Conservation (phyloP, 2,113 vertebrate species). For the Actenoides hombroni region DNA sequence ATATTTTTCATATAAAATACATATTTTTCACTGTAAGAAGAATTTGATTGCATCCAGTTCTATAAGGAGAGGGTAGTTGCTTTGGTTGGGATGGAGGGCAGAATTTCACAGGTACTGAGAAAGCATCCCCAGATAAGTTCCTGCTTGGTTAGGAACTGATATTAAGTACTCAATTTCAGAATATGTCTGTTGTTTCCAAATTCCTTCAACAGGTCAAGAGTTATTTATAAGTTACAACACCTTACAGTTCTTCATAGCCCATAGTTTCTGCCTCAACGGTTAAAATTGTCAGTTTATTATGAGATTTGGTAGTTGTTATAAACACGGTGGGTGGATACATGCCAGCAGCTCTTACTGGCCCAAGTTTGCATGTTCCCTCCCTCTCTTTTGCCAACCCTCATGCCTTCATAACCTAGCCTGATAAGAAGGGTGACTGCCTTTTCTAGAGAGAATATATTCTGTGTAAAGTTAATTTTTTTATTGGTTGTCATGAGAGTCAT, state of each 20-base stretch:
- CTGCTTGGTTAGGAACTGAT: neutral
- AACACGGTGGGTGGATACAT: neutral
- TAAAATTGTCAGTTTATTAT: neutral
- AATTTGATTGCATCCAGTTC: neutral
- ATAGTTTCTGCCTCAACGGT: neutral
- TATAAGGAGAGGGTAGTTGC: neutral
- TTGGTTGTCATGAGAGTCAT: fast-evolving
- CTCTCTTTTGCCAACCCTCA: neutral
- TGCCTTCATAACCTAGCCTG: neutral
- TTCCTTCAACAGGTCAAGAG: neutral
- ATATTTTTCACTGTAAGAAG: too few species aligned
- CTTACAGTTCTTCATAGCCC: neutral
- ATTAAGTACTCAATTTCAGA: neutral
- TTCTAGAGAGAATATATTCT: too few species aligned
- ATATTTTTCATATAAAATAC: too few species aligned
- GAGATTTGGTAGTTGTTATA: neutral
- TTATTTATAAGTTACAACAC: neutral
- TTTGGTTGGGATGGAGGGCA: neutral
- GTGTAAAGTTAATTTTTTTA: neutral
- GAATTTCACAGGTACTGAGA: neutral
- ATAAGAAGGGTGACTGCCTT: neutral
- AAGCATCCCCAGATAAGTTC: neutral
- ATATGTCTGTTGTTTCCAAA: neutral
- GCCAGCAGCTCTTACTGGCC: neutral
- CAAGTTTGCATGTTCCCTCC: neutral